Evolutionary conservation across 2,888 invertebrate genomes (phyloP).

Genomic region (Acleris holmiana): DNA sequence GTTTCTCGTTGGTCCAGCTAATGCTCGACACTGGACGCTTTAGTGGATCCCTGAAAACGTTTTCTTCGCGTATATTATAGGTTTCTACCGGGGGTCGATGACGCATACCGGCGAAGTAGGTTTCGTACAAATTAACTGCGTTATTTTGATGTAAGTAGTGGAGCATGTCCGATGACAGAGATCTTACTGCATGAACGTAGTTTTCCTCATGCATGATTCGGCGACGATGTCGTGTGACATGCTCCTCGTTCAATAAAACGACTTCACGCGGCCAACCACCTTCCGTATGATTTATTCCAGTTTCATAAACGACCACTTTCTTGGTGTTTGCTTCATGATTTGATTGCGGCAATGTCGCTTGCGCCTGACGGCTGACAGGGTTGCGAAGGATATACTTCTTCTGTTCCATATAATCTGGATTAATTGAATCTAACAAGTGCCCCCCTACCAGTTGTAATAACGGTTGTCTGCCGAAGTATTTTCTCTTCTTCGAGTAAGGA

Average conservation of each 20-base stretch:
- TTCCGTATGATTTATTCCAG: conserved; percentile 89
- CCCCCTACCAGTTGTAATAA: conserved; percentile 73
- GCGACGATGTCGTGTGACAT: conserved; percentile 88
- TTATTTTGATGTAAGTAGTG: conserved; percentile 91
- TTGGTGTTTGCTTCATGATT: conserved; percentile 85
- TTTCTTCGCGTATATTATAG: conserved; percentile 85
- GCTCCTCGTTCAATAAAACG: conserved; percentile 87
- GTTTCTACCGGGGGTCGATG: conserved; percentile 81
- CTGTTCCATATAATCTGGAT: conserved; percentile 66
- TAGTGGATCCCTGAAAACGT: conserved; percentile 87
- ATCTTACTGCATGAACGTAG: conserved; percentile 87
- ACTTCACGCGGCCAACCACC: conserved; percentile 94
- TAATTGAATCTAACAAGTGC: conserved; percentile 70
- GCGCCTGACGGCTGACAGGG: conserved; percentile 78
- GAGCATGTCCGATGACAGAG: conserved; percentile 83
- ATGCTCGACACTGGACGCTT: conserved; percentile 83
- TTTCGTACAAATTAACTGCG: conserved; percentile 91
- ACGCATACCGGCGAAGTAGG: conserved; percentile 86
- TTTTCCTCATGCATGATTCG: conserved; percentile 92
- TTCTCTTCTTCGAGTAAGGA: conserved; percentile 77
- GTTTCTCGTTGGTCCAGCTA: conserved; percentile 88
- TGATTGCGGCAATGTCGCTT: conserved; percentile 74
- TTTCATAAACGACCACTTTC: conserved; percentile 82
- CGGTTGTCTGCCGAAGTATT: conserved; percentile 77
- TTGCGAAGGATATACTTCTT: conserved; percentile 77